Evolutionary conservation across 2,797 vertebrate species (phyloP), one percentile per base, ranked within the genome.

Genomic region (Menidia menidia): DNA sequence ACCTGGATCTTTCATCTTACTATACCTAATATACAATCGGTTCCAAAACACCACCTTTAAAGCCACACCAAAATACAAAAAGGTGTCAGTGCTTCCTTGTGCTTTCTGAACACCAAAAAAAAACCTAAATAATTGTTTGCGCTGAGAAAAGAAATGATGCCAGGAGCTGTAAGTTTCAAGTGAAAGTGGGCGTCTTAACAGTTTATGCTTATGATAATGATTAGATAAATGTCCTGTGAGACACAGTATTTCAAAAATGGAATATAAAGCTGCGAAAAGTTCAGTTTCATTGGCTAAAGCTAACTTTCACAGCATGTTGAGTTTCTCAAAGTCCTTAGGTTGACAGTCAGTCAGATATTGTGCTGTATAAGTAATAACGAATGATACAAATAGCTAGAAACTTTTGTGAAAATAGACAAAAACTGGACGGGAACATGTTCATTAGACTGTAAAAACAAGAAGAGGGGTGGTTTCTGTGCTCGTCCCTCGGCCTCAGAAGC

Each of bases 311-410:
- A 89, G 87, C 86, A 48, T 72, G 75, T 7, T 39, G 35, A 39
- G 35, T 39, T 39, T 82, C 82, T 62, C 73, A 78, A 73, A 79
- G 81, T 87, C 80, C 70, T 72, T 73, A 67, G 74, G 81, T 81
- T 83, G 75, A 87, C 75, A 87, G 78, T 89, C 77, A 82, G 42
- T 79, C 63, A 76, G 69, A 86, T 83, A 84, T 82, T 86, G 86
- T 80, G 81, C 82, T 11, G 53, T 83, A 88, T 86, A 68, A 87
- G 81, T 89, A 87, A 87, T 78, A 89, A 85, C 66, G 78, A 87
- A 91, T 86, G 73, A 89, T 91, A 91, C 74, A 90, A 91, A 92
- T 85, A 85, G 85, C 73, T 91, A 89, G 61, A 92, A 92, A 93
- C 83, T 19, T 80, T 81, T 85, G 86, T 81, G 86, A 88, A 90